These are phyloP conservation scores for Microcebus ravelobensis DNA, from an alignment of 2,113 vertebrate genomes.

Conservation along the genomic window DNA sequence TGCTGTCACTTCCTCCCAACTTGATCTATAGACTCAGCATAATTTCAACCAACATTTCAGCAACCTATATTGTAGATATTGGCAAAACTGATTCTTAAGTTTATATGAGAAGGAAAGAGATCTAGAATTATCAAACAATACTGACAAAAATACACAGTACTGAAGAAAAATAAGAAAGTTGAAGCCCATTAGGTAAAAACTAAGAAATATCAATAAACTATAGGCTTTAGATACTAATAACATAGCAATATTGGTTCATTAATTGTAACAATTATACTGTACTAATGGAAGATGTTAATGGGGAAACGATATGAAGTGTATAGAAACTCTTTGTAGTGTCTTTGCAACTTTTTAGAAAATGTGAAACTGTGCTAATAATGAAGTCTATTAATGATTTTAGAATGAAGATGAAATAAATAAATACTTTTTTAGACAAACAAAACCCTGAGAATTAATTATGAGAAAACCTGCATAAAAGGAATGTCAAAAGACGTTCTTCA, in stretches of 20 bases:
- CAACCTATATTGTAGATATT: neutral
- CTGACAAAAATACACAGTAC: neutral
- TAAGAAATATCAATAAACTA: neutral
- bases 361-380: neutral
- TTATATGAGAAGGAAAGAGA: neutral
- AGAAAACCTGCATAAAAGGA: neutral
- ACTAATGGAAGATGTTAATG: neutral
- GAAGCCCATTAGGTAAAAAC: neutral
- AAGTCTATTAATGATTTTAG: neutral
- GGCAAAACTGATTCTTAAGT: neutral
- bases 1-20: neutral
- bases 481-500: neutral
- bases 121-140: neutral
- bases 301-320: neutral
- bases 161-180: neutral
- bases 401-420: neutral
- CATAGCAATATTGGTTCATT: neutral
- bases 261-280: neutral
- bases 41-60: neutral
- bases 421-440: neutral
- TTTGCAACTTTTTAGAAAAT: neutral
- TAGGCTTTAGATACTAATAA: neutral
- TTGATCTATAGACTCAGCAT: neutral
- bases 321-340: neutral
- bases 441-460: neutral